Percentiles rank a stretch among this genome's conserved stretches.
phyloP scores from a whole-genome alignment of 2,888 invertebrate species.

The Cheilosia vulpina region DNA sequence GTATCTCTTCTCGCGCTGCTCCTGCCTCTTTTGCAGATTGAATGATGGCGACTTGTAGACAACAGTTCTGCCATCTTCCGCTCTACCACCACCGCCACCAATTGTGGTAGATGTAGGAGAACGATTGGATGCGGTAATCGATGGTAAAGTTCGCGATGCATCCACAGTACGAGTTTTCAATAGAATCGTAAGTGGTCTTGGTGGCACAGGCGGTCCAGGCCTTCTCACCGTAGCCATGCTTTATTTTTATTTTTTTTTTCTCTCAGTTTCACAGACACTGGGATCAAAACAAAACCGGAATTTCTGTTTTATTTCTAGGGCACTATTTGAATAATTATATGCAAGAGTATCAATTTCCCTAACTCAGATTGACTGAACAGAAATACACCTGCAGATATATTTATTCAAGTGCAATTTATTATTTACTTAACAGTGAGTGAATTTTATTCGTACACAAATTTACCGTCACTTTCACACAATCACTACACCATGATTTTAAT shows the following conservation, averaged over 20 bases:
- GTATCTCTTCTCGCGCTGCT: constrained; percentile 78
- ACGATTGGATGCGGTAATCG: constrained; percentile 71
- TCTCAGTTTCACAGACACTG: constrained; percentile 32
- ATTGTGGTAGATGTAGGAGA: constrained; percentile 46
- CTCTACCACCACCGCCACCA: constrained; percentile 28
- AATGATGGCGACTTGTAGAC: constrained; percentile 83
- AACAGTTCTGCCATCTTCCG: constrained; percentile 82
- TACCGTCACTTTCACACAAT: constrained; percentile 25
- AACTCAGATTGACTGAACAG: constrained; percentile 31
- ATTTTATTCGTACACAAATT: not conserved
- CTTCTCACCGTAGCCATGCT: constrained; percentile 85
- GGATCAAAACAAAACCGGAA: constrained; percentile 38
- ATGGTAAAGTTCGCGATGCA: constrained; percentile 71
- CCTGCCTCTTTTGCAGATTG: constrained; percentile 81
- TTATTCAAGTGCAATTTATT: constrained; percentile 9
- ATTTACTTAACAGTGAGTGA: constrained; percentile 18
- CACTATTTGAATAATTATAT: constrained; percentile 66
- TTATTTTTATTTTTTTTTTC: constrained; percentile 26
- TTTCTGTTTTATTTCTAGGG: constrained; percentile 58
- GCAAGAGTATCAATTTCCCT: constrained; percentile 63
- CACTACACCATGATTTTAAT: not conserved
- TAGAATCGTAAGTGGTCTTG: constrained; percentile 90
- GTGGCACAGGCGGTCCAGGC: constrained; percentile 91
- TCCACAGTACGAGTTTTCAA: constrained; percentile 85
- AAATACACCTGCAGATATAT: constrained; percentile 15